These are phyloP conservation scores for Anhinga rufa DNA, from an alignment of 2,113 vertebrate genomes.

Conservation along the genomic window DNA sequence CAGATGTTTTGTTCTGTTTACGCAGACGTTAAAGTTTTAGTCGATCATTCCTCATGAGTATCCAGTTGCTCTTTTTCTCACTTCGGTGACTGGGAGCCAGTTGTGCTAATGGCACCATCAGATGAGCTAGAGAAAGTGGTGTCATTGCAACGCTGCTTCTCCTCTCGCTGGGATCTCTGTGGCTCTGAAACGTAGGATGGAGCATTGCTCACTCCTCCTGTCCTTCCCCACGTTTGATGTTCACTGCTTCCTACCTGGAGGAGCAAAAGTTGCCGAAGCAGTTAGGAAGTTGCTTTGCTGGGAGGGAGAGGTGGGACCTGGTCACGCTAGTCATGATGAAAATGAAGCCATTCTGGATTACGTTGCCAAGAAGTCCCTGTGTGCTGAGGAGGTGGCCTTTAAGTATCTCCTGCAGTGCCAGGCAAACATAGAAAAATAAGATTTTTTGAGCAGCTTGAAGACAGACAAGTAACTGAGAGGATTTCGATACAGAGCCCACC, in stretches of 20 bases:
- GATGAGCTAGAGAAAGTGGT: neutral
- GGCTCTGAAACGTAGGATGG: neutral
- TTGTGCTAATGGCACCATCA: neutral
- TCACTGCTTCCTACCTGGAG: neutral
- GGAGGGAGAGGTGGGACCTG: neutral
- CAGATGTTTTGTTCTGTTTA: conserved; percentile 15
- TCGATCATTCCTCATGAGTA: neutral
- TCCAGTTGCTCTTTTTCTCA: neutral
- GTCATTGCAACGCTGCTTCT: neutral
- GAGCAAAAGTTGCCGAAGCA: neutral
- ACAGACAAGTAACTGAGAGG: neutral
- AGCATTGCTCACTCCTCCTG: neutral
- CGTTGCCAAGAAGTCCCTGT: neutral
- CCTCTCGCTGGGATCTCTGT: accelerated
- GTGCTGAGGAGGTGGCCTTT: neutral
- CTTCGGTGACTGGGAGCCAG: neutral
- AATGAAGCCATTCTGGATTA: neutral
- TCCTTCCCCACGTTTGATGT: accelerated
- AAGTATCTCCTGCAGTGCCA: neutral
- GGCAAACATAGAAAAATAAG: neutral
- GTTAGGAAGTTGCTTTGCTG: neutral
- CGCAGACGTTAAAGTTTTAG: neutral
- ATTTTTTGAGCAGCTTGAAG: neutral
- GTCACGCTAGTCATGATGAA: neutral
- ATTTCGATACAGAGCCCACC: neutral